These are phyloP conservation scores for Spialia ferax DNA, from an alignment of 2,888 invertebrate genomes.

Conservation along the genomic window DNA sequence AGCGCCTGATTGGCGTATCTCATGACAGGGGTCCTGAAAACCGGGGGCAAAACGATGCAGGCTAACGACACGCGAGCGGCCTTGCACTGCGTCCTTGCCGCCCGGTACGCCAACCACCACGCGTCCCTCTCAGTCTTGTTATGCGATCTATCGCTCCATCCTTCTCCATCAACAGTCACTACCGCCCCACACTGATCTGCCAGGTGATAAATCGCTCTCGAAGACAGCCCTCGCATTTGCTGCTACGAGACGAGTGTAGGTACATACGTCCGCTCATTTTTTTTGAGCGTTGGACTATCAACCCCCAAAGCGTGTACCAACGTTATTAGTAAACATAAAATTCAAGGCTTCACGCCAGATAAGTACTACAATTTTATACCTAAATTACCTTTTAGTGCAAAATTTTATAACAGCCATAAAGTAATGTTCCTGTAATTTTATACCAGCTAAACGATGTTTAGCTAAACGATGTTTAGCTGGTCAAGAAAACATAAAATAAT, in stretches of 20 bases:
- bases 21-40: conserved; percentile 50
- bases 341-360: neutral
- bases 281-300: conserved; percentile 72
- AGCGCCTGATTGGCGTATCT: conserved; percentile 52
- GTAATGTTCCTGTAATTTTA: neutral
- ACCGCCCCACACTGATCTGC: conserved; percentile 66
- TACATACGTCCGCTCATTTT: conserved; percentile 67
- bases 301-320: conserved; percentile 59
- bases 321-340: conserved; percentile 63
- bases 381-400: conserved; percentile 2
- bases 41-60: conserved; percentile 52
- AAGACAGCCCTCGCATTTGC: conserved; percentile 70
- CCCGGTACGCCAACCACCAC: conserved; percentile 58
- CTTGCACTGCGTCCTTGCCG: conserved; percentile 81
- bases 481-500: neutral
- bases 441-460: neutral
- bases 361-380: neutral
- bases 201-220: conserved; percentile 74
- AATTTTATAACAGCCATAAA: conserved; percentile 1
- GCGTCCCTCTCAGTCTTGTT: conserved; percentile 59
- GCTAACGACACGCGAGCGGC: conserved; percentile 69
- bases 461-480: neutral
- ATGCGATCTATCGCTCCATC: conserved; percentile 53
- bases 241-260: conserved; percentile 66
- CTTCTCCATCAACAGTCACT: conserved; percentile 54